Conservation (phyloP, 2,888 invertebrate species). For the Coleophora deauratella region DNA sequence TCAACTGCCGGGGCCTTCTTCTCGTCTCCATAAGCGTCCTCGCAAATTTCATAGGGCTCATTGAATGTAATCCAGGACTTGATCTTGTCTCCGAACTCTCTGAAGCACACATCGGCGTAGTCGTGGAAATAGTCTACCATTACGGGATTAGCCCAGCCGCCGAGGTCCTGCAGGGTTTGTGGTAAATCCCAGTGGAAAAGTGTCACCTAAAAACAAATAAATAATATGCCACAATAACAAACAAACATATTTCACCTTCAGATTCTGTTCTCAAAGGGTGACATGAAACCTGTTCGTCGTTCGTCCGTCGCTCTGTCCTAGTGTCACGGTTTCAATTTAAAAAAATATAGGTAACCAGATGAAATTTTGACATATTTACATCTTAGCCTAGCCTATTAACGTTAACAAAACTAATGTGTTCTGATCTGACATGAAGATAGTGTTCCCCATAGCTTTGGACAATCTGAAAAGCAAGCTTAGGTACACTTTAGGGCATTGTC, state of each 20-base stretch:
- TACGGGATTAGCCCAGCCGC: constrained; percentile 71
- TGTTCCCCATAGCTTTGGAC: too few relatives aligned
- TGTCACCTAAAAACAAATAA: constrained; percentile 57
- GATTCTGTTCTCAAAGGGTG: too few relatives aligned
- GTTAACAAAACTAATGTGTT: too few relatives aligned
- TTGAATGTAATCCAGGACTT: constrained; percentile 82
- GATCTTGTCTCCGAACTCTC: constrained; percentile 71
- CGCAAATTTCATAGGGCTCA: constrained; percentile 75
- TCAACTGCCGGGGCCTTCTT: constrained; percentile 69
- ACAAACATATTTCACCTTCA: not conserved
- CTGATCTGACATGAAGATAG: too few relatives aligned
- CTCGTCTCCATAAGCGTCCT: constrained; percentile 67
- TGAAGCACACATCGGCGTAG: constrained; percentile 70
- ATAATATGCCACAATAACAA: not conserved
- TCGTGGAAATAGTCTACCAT: constrained; percentile 72
- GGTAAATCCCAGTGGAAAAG: constrained; percentile 82
- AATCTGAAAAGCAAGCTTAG: too few relatives aligned
- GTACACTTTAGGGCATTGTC: too few relatives aligned
- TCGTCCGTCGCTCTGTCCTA: too few relatives aligned
- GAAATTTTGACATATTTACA: too few relatives aligned
- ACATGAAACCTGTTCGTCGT: too few relatives aligned
- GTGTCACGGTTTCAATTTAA: too few relatives aligned
- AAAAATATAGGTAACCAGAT: too few relatives aligned
- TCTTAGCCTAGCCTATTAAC: too few relatives aligned
- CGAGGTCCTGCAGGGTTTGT: constrained; percentile 70